Evolutionary conservation across 1,140 invertebrate species (phyloP).

Genomic region (Drosophila nigromelanica): DNA sequence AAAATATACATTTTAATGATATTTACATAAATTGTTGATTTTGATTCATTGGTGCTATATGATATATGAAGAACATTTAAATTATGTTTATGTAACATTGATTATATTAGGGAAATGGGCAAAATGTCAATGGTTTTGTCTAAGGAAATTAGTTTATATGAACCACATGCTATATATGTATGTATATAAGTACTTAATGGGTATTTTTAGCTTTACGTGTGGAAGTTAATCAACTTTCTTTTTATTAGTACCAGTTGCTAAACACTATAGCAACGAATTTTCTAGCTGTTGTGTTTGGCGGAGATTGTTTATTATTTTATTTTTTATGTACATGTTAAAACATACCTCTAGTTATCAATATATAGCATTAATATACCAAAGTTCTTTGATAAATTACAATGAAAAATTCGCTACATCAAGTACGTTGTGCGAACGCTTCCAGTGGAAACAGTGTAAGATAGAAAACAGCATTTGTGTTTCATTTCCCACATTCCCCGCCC

Average conservation of each 20-base stretch:
- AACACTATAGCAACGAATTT: background rate
- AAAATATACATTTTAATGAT: constrained; percentile 45
- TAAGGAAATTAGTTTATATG: constrained; percentile 50
- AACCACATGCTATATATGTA: constrained; percentile 75
- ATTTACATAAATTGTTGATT: constrained; percentile 55
- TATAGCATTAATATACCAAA: background rate
- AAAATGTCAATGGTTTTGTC: constrained; percentile 11
- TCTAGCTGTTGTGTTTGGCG: background rate
- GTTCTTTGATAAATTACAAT: background rate
- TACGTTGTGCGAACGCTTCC: background rate
- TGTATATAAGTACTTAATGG: constrained; percentile 31
- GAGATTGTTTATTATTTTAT: background rate
- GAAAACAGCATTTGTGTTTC: constrained; percentile 3
- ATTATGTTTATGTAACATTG: constrained; percentile 68
- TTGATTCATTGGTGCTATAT: constrained; percentile 52
- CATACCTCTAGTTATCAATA: constrained; percentile 67
- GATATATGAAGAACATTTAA: constrained; percentile 76
- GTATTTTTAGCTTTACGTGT: constrained; percentile 43
- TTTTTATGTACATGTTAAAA: constrained; percentile 29
- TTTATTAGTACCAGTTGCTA: constrained; percentile 5
- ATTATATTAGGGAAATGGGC: constrained; percentile 42
- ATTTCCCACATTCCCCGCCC: constrained; percentile 19
- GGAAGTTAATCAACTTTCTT: background rate
- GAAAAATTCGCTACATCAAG: too few species aligned
- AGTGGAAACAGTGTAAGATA: constrained; percentile 2